Percentiles rank a stretch among this genome's conserved stretches.
These are phyloP conservation scores for Caenorhabditis sp. DNA, from an alignment of 2,888 invertebrate genomes.

Conservation along the genomic window DNA sequence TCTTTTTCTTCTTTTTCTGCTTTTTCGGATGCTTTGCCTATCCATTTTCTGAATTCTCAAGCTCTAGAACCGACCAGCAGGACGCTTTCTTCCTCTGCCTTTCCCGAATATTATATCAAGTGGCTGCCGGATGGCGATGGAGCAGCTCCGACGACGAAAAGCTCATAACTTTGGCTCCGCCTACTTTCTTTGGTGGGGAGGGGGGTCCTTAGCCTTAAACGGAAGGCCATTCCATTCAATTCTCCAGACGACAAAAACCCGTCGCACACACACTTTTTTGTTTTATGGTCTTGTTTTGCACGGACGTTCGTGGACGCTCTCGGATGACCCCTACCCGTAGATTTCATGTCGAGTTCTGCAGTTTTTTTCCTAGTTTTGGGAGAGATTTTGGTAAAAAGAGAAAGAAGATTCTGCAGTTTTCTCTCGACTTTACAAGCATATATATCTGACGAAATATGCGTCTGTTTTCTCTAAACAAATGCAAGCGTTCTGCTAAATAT, in stretches of 20 bases:
- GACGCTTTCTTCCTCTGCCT: background rate
- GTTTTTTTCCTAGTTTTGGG: too few relatives aligned
- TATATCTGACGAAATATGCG: too few relatives aligned
- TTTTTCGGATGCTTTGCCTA: conserved; percentile 24
- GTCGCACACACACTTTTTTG: conserved; percentile 23
- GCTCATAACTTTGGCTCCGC: conserved; percentile 51
- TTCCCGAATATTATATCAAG: conserved; percentile 54
- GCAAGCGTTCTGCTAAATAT: conserved; percentile 9
- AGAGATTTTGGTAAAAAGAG: too few relatives aligned
- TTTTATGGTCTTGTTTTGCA: conserved; percentile 47
- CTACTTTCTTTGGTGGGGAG: too few relatives aligned
- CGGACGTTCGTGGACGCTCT: background rate
- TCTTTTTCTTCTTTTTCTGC: conserved; percentile 3
- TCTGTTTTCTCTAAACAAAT: background rate
- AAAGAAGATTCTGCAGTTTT: too few relatives aligned
- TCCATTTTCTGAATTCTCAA: too few relatives aligned
- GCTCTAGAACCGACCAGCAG: too few relatives aligned
- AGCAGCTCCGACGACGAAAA: conserved; percentile 24
- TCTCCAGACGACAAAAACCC: conserved; percentile 30
- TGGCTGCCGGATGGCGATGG: conserved; percentile 9
- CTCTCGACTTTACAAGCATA: background rate
- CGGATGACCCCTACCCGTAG: too few relatives aligned
- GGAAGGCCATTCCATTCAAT: conserved; percentile 35
- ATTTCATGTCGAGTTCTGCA: too few relatives aligned
- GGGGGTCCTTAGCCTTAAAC: too few relatives aligned